Evolutionary conservation across 2,113 vertebrate species (phyloP).

Genomic region (Ictidomys tridecemlineatus): DNA sequence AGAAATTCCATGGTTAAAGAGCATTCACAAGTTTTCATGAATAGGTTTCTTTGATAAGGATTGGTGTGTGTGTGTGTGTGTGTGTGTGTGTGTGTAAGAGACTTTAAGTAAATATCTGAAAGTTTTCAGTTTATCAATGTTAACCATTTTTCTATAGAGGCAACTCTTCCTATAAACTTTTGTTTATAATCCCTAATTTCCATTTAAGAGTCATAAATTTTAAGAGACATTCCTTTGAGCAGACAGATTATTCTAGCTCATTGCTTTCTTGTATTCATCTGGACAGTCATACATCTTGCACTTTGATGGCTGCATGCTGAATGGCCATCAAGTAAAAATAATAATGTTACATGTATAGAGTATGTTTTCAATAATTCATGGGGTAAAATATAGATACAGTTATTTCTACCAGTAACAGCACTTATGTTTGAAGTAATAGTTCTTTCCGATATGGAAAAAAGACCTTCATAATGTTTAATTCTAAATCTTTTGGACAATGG

Average conservation of each 20-base stretch:
- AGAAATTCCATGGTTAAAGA: neutral
- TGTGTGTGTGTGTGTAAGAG: neutral
- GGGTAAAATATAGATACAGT: slow-evolving; percentile 48
- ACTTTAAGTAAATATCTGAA: neutral
- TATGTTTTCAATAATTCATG: slow-evolving; percentile 50
- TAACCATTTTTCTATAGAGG: neutral
- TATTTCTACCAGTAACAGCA: slow-evolving; percentile 42
- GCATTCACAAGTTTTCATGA: neutral
- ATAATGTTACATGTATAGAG: slow-evolving; percentile 44
- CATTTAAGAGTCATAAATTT: slow-evolving; percentile 49
- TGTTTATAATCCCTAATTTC: slow-evolving; percentile 38
- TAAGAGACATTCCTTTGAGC: slow-evolving; percentile 27
- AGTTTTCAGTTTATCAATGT: neutral
- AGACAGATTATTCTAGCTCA: slow-evolving; percentile 34
- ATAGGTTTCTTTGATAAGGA: neutral
- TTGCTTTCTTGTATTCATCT: slow-evolving; percentile 45
- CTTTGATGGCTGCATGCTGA: slow-evolving; percentile 36
- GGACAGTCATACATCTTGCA: slow-evolving; percentile 30
- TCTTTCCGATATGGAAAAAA: neutral
- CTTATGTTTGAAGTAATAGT: neutral
- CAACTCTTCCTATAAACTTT: neutral
- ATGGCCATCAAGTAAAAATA: slow-evolving; percentile 8
- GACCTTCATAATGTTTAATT: slow-evolving; percentile 31
- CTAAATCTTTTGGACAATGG: neutral
- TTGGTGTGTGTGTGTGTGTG: neutral